These are phyloP conservation scores for Mesochorus sp. DNA, from an alignment of 2,888 invertebrate species.

Conservation along the genomic window DNA sequence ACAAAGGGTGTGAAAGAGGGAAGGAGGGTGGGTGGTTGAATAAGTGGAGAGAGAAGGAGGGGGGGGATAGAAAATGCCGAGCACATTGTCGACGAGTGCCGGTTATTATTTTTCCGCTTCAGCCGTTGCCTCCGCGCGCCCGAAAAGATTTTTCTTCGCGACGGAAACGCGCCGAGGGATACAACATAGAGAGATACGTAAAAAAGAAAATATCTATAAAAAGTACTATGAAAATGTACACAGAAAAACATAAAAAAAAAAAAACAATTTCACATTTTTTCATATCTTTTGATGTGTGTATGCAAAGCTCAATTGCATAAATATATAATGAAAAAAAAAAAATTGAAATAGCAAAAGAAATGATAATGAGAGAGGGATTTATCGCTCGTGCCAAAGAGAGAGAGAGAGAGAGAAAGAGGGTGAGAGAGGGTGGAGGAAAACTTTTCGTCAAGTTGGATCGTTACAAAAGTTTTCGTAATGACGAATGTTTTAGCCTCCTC, in stretches of 20 bases:
- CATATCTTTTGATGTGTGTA: constrained; percentile 26
- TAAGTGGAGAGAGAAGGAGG: constrained; percentile 6
- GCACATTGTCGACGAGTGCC: constrained; percentile 37
- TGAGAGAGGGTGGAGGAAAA: not conserved
- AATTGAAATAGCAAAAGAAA: not conserved
- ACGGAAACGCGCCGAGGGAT: not conserved
- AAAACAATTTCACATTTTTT: constrained; percentile 3
- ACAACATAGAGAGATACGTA: constrained; percentile 1
- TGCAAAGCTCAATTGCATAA: constrained; percentile 5
- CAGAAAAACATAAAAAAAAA: not conserved
- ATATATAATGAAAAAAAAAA: not conserved
- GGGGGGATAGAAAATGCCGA: constrained; percentile 25
- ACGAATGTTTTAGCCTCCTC: constrained; percentile 22
- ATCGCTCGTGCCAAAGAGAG: no score
- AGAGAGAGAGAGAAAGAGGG: not conserved
- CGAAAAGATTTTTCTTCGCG: constrained; percentile 28
- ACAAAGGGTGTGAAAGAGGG: not conserved
- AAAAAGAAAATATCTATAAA: not conserved
- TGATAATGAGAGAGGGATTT: not conserved
- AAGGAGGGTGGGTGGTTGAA: not conserved
- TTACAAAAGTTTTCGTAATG: constrained; percentile 46
- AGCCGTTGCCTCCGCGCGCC: constrained; percentile 9
- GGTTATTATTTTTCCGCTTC: constrained; percentile 57
- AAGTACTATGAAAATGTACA: not conserved
- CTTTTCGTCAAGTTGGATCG: constrained; percentile 20